These are phyloP conservation scores for Ameiurus melas DNA, from an alignment of 2,113 vertebrate genomes.

Conservation along the genomic window DNA sequence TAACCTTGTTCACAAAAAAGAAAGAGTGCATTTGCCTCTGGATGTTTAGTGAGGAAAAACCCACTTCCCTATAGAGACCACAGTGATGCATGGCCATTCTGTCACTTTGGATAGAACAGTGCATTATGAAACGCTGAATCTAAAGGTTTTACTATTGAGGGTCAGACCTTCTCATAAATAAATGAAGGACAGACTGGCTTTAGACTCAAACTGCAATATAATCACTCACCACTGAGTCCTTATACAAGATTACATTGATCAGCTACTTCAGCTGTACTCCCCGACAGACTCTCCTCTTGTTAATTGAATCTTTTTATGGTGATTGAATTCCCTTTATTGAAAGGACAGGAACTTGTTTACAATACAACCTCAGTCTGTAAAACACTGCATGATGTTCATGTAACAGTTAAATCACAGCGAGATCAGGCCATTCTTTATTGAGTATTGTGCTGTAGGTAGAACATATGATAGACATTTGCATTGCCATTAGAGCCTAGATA, in stretches of 20 bases:
- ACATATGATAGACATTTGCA: neutral
- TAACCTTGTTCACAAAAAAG: neutral
- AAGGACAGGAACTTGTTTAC: slow-evolving; percentile 17
- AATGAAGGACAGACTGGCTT: slow-evolving; percentile 9
- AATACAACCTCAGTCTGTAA: neutral
- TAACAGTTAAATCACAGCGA: neutral
- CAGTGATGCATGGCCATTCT: neutral
- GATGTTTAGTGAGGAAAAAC: neutral
- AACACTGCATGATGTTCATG: neutral
- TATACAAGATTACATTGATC: slow-evolving; percentile 37
- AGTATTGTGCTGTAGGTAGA: neutral
- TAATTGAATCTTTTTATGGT: slow-evolving; percentile 34
- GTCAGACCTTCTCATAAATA: slow-evolving; percentile 5
- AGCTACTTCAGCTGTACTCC: slow-evolving; percentile 14
- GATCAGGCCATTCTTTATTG: neutral
- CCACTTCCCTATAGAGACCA: neutral
- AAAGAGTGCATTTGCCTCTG: neutral
- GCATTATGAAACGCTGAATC: neutral
- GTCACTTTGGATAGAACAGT: neutral
- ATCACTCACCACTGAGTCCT: slow-evolving; percentile 26
- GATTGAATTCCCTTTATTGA: slow-evolving; percentile 35
- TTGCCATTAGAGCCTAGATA: neutral
- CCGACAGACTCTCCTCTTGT: slow-evolving; percentile 21
- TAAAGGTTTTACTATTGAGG: neutral
- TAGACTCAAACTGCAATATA: neutral